phyloP scores from a whole-genome alignment of 2,113 vertebrate genomes.

The Athene cunicularia region DNA sequence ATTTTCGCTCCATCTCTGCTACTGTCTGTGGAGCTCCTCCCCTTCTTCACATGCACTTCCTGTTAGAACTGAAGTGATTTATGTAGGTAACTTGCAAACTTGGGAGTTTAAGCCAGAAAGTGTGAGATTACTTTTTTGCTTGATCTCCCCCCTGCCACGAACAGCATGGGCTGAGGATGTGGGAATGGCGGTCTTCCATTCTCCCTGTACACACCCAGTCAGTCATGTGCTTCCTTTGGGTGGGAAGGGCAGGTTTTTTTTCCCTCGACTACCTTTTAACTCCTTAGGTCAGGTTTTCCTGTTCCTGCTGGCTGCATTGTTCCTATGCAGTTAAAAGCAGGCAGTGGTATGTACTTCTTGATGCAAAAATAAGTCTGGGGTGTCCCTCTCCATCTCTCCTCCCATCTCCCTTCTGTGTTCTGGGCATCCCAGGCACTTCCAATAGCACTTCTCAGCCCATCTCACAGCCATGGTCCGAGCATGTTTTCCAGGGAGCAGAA shows the following conservation, averaged over 20 bases:
- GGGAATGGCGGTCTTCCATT: slow-evolving; percentile 15
- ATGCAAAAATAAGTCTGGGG: not conserved
- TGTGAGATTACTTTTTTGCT: not conserved
- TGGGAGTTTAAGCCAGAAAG: not conserved
- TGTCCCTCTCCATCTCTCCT: not conserved
- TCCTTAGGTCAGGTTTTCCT: not conserved
- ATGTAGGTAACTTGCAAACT: not conserved
- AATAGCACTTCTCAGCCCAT: not conserved
- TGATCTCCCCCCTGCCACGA: not conserved
- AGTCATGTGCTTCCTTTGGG: not conserved
- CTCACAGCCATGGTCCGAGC: not conserved
- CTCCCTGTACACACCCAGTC: not conserved
- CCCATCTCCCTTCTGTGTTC: not conserved
- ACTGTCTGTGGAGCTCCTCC: not conserved
- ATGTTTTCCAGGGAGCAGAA: not conserved
- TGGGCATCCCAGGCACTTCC: not conserved
- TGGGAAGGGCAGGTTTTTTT: not conserved
- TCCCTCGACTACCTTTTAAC: not conserved
- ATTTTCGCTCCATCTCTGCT: not conserved
- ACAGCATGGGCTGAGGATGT: not conserved
- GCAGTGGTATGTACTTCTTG: not conserved
- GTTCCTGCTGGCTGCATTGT: not conserved
- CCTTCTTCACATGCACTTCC: not conserved
- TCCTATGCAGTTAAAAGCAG: not conserved
- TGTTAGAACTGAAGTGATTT: not conserved